phyloP scores from a whole-genome alignment of 2,797 vertebrate species.

The Nannoperca obscura region DNA sequence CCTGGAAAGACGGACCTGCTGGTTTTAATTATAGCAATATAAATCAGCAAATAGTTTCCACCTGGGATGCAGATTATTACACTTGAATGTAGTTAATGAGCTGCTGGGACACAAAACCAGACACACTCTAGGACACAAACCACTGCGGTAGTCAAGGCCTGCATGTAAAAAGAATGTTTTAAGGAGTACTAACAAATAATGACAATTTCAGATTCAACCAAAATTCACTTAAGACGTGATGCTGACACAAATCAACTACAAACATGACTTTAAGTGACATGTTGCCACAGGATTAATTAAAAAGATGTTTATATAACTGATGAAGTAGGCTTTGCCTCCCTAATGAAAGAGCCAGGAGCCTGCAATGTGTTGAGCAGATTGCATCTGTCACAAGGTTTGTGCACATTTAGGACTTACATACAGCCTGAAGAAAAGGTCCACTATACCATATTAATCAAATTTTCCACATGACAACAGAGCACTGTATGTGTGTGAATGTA shows the following conservation, averaged over 20 bases:
- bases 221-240: not conserved
- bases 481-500: not conserved
- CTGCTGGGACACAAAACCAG: not conserved
- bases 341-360: not conserved
- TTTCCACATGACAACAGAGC: slow-evolving; percentile 1
- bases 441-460: not conserved
- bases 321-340: not conserved
- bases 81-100: not conserved
- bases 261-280: not conserved
- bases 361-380: not conserved
- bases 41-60: not conserved
- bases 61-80: not conserved
- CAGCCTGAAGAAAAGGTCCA: not conserved
- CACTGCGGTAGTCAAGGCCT: not conserved
- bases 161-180: not conserved
- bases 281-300: not conserved
- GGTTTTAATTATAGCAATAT: not conserved
- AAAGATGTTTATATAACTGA: not conserved
- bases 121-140: not conserved
- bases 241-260: not conserved
- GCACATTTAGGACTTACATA: not conserved
- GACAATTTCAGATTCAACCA: not conserved
- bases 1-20: not conserved
- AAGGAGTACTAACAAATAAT: not conserved
- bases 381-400: slow-evolving; percentile 6